Percentiles rank a stretch among this genome's conserved stretches.
Conservation (phyloP, 2,888 invertebrate species). For the Oxycera nigricornis region DNA sequence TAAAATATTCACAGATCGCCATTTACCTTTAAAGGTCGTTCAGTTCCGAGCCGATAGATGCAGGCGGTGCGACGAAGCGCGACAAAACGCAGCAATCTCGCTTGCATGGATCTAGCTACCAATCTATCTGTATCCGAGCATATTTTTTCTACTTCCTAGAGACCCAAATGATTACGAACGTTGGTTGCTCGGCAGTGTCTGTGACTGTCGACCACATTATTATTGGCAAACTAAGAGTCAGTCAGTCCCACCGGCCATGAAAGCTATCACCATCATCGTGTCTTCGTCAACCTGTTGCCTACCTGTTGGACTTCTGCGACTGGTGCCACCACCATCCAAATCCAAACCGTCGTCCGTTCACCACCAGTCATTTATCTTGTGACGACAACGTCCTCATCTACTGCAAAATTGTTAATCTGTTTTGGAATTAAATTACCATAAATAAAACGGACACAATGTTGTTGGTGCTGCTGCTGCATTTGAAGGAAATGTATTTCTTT, state of each 20-base stretch:
- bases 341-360: background rate
- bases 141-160: slow-evolving; percentile 16
- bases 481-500: background rate
- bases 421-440: slow-evolving; percentile 14
- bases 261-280: background rate
- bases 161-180: slow-evolving; percentile 2
- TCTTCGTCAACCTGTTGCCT: too few species aligned
- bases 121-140: background rate
- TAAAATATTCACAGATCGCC: slow-evolving; percentile 41
- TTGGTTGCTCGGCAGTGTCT: background rate
- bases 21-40: slow-evolving; percentile 42
- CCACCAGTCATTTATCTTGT: too few species aligned
- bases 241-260: background rate
- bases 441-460: background rate
- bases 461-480: slow-evolving; percentile 9
- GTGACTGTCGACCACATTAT: background rate
- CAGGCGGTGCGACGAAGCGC: background rate
- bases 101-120: background rate
- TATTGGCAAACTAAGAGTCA: slow-evolving; percentile 6
- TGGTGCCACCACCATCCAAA: background rate
- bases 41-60: background rate
- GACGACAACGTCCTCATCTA: background rate
- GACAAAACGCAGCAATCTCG: background rate
- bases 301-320: background rate
- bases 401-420: background rate